Evolutionary conservation across 2,797 vertebrate species (phyloP).

Genomic region (Simalia tracyae): DNA sequence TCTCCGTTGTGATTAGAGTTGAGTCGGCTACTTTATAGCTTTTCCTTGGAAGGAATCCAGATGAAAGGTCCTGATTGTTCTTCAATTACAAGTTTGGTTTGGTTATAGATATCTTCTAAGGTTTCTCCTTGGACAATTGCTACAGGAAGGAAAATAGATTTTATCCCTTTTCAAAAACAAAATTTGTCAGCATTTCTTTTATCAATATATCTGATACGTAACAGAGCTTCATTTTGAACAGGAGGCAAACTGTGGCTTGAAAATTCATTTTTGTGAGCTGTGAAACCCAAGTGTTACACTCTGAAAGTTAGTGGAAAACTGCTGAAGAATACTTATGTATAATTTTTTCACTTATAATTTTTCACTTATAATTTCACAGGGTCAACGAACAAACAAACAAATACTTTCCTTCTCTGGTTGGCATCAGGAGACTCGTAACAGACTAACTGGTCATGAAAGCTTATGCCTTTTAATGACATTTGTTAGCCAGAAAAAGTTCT

Average conservation of each 20-base stretch:
- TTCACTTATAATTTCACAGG: no score
- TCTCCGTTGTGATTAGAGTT: constrained; percentile 81
- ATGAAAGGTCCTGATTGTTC: constrained; percentile 98
- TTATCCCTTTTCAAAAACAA: not conserved
- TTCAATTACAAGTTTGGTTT: constrained; percentile 98
- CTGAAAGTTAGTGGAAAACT: no score
- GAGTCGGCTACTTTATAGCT: constrained; percentile 88
- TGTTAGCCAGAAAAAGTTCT: no score
- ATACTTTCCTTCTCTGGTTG: no score
- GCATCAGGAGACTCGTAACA: no score
- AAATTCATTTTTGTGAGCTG: not conserved
- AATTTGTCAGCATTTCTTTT: not conserved
- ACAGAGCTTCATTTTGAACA: not conserved
- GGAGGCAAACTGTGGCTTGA: not conserved
- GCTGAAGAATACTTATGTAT: no score
- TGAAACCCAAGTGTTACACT: not conserved
- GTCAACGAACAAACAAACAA: no score
- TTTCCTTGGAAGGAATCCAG: constrained; percentile 99
- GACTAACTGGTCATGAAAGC: no score
- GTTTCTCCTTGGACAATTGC: constrained; percentile 98
- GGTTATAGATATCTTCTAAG: constrained; percentile 97
- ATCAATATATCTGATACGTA: not conserved
- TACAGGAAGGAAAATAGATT: constrained; percentile 72
- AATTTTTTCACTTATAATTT: no score
- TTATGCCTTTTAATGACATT: no score